phyloP scores from a whole-genome alignment of 2,888 invertebrate species.

The Heliconius erato region DNA sequence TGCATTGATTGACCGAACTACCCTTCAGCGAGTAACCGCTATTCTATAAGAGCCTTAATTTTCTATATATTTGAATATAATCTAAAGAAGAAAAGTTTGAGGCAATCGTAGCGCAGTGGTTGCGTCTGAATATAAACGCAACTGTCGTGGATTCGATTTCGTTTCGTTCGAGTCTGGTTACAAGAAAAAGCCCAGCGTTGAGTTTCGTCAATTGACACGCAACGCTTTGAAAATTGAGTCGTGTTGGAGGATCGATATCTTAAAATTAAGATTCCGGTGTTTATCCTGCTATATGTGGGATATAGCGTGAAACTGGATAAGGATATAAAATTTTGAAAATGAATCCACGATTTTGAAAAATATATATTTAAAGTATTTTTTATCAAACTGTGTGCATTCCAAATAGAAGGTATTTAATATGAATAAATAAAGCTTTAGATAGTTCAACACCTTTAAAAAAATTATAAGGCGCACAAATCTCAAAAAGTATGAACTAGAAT shows the following conservation, averaged over 20 bases:
- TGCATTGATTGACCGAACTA: conserved; percentile 6
- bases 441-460: too few species aligned
- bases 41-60: conserved; percentile 3
- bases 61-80: neutral
- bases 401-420: too few species aligned
- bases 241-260: neutral
- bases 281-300: neutral
- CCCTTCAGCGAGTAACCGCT: neutral
- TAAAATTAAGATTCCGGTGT: neutral
- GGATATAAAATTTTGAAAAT: too few species aligned
- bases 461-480: too few species aligned
- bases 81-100: neutral
- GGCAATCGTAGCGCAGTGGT: neutral
- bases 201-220: neutral
- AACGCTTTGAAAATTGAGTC: neutral
- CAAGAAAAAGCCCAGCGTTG: neutral
- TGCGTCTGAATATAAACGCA: neutral
- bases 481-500: too few species aligned
- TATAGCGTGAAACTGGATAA: neutral
- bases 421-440: too few species aligned
- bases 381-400: too few species aligned
- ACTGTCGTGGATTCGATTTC: neutral
- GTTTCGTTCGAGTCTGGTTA: neutral
- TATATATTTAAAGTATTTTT: too few species aligned
- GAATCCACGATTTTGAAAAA: too few species aligned